These are phyloP conservation scores for Daptonema setosum DNA, from an alignment of 2,888 invertebrate species.

Conservation along the genomic window DNA sequence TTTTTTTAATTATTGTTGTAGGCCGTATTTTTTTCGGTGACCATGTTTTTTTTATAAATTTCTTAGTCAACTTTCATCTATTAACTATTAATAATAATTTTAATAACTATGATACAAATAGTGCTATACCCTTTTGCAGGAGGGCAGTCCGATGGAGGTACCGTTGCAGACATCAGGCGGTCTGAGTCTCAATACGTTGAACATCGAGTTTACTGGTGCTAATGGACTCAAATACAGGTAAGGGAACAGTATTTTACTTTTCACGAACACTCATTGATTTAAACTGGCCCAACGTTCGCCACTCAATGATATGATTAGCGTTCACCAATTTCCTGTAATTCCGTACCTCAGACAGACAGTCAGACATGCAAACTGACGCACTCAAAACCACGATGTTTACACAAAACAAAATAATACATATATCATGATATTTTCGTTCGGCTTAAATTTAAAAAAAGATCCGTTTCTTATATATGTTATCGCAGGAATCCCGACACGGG, in stretches of 20 bases:
- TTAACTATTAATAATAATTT: too few species aligned
- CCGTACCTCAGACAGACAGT: not conserved
- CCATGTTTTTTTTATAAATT: too few species aligned
- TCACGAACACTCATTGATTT: not conserved
- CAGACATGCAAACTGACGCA: too few species aligned
- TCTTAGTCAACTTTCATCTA: too few species aligned
- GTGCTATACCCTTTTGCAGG: not conserved
- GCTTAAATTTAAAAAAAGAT: too few species aligned
- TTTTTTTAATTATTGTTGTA: too few species aligned
- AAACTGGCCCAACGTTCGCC: not conserved
- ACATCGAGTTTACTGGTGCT: slow-evolving; percentile 2
- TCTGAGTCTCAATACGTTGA: not conserved
- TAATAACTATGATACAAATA: too few species aligned
- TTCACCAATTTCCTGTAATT: not conserved
- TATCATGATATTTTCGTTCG: too few species aligned
- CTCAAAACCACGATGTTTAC: too few species aligned
- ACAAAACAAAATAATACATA: too few species aligned
- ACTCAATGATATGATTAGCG: not conserved
- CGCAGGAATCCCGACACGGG: slow-evolving; percentile 4
- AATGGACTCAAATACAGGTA: slow-evolving; percentile 2
- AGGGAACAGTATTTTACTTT: not conserved
- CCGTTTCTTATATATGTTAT: too few species aligned
- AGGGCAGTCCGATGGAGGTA: not conserved
- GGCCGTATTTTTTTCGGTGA: too few species aligned
- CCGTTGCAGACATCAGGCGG: not conserved